Base-by-base conservation (phyloP, 92 coral and sea anemone genomes). In the Phymanthus crucifer region DNA sequence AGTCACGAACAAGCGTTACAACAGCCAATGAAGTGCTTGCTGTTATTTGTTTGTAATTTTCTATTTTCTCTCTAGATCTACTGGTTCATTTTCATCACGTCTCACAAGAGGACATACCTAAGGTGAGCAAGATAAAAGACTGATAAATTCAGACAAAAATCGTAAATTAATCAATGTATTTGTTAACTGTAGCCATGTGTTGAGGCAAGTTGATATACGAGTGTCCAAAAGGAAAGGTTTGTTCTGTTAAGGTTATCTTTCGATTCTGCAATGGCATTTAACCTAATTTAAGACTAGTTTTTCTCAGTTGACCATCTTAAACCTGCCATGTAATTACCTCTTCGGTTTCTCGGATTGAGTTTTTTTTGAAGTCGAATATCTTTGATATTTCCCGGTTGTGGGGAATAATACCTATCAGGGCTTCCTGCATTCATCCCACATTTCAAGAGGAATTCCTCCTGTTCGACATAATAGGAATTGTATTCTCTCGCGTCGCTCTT, bases 1-100 rank as follows among this genome's bases (percentile, higher is more conserved):
- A 70, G 79, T 75, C 71, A 75, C 43, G 70, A 32, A 32, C 56
- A 11, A n/a, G n/a, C n/a, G n/a, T 46, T 11, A 75, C 23, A 27
- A 66, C 33, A 75, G 79, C 57, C 48, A 50, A 57, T 37, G 70
- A 36, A 43, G 13, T 74, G 10, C 10, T 27, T 43, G 46, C 46
- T 58, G 6, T 45, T 27, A 32, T 74, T 16, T 23, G 71, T 54
- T 54, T 19, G 36, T 23, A n/a, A 21, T 72, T 40, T 36, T 40
- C 57, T 54, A 5, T 9, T 18, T 1, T 19, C 64, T 54, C 64
- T 19, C 4, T 24, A n/a, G 26, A 14, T 11, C 16, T 24, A n/a
- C 18, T 24, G n/a, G 6, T 31, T 58, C 6, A 58, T n/a, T 58
- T 50, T 17, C 58, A 21, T 54, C 27, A n/a, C n/a, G 64, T 21